A percentile compares a stretch with the other conserved stretches of the same genome.
phyloP scores from a whole-genome alignment of 2,888 invertebrate genomes.

The Papilio gigon region DNA sequence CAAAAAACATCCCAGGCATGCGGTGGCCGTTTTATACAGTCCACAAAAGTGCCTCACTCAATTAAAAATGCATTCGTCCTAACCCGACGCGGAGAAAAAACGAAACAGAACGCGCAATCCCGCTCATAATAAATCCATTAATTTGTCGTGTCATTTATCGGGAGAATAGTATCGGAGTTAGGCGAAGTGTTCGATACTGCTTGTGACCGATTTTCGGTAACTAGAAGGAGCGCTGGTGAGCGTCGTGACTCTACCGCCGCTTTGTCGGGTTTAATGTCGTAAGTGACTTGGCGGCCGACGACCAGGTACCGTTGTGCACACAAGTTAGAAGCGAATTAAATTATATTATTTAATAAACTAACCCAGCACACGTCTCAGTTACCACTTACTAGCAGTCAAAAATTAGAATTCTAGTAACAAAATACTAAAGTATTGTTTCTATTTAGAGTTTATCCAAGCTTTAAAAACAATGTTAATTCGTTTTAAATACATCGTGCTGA shows the following conservation, averaged over 20 bases:
- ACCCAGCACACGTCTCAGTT: background rate
- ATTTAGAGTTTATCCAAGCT: too few species aligned
- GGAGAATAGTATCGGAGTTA: constrained; percentile 66
- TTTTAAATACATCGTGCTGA: constrained; percentile 46
- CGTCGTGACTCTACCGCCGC: constrained; percentile 67
- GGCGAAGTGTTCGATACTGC: constrained; percentile 59
- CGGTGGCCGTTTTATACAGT: constrained; percentile 81
- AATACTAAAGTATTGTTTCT: too few species aligned
- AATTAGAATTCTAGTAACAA: background rate
- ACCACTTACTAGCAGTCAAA: background rate
- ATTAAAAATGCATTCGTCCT: constrained; percentile 83
- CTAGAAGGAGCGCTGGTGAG: constrained; percentile 72
- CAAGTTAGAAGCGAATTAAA: constrained; percentile 43
- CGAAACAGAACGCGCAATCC: constrained; percentile 70
- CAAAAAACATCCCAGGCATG: constrained; percentile 77
- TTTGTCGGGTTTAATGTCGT: constrained; percentile 75
- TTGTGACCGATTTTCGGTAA: constrained; percentile 67
- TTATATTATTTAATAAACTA: background rate
- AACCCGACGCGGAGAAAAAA: constrained; percentile 72
- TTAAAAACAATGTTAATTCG: too few species aligned
- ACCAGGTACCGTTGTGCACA: constrained; percentile 55
- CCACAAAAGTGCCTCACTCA: constrained; percentile 81
- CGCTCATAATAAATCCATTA: constrained; percentile 82
- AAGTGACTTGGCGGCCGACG: constrained; percentile 64
- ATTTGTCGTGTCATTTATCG: constrained; percentile 82